Evolutionary conservation across 2,113 vertebrate genomes (phyloP).

Genomic region (Dolichotis patagonum): DNA sequence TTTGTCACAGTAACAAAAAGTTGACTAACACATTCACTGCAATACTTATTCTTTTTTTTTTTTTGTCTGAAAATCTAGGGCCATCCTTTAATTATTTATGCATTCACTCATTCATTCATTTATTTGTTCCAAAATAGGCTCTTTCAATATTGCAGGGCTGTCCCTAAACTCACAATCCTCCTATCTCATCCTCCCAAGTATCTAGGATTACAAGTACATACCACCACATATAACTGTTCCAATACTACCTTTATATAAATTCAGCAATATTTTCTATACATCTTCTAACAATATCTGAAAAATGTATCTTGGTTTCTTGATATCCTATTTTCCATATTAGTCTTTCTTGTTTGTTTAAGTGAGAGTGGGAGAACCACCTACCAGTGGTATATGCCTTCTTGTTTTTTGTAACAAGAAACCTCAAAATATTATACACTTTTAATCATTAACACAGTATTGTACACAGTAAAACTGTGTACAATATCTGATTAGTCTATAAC

Average conservation of each 20-base stretch:
- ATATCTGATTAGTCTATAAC: neutral
- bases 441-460: neutral
- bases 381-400: neutral
- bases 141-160: neutral
- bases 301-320: constrained; percentile 46
- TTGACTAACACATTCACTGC: neutral
- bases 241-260: constrained; percentile 8
- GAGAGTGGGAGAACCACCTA: neutral
- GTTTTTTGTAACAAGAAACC: constrained; percentile 33
- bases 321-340: constrained; percentile 39
- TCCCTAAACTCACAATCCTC: neutral
- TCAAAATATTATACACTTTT: constrained; percentile 26
- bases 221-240: neutral
- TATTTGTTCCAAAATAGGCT: neutral
- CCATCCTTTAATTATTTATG: neutral
- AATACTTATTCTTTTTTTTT: constrained; percentile 39
- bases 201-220: neutral
- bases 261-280: constrained; percentile 43
- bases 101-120: neutral
- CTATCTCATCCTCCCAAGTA: neutral
- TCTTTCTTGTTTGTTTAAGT: neutral
- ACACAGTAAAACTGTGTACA: constrained; percentile 24
- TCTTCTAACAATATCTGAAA: constrained; percentile 43
- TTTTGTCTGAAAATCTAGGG: neutral
- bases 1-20: neutral